phyloP scores from a whole-genome alignment of 2,888 invertebrate genomes.

The Apamea crenata region DNA sequence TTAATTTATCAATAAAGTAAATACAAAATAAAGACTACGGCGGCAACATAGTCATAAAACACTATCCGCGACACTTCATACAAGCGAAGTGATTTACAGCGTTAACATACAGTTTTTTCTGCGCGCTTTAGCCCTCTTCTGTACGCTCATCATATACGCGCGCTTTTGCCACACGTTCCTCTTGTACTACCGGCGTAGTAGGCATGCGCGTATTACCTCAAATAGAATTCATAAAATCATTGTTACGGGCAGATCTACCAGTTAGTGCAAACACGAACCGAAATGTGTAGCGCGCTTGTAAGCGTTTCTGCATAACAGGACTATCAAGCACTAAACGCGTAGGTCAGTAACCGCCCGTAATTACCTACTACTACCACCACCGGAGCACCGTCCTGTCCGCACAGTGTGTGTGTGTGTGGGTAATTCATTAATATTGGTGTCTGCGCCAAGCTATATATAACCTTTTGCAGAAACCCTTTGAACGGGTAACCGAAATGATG shows the following conservation, averaged over 20 bases:
- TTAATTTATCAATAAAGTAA: not conserved
- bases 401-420: not conserved
- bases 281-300: not conserved
- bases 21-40: not conserved
- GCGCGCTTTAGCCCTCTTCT: not conserved
- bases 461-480: not conserved
- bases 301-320: not conserved
- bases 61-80: not conserved
- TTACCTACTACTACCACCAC: not conserved
- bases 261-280: not conserved
- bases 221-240: not conserved
- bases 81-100: not conserved
- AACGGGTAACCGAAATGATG: not conserved
- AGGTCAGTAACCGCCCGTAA: not conserved
- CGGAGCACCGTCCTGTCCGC: constrained; percentile 1
- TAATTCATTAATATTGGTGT: constrained; percentile 4
- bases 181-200: not conserved
- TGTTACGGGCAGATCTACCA: not conserved
- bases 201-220: not conserved
- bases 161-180: not conserved
- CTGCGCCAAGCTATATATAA: not conserved
- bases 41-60: not conserved
- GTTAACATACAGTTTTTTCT: not conserved
- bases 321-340: not conserved
- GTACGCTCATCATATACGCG: not conserved